phyloP scores from a whole-genome alignment of 1,140 invertebrate species.

The Pseudomyrmex flavicornis region DNA sequence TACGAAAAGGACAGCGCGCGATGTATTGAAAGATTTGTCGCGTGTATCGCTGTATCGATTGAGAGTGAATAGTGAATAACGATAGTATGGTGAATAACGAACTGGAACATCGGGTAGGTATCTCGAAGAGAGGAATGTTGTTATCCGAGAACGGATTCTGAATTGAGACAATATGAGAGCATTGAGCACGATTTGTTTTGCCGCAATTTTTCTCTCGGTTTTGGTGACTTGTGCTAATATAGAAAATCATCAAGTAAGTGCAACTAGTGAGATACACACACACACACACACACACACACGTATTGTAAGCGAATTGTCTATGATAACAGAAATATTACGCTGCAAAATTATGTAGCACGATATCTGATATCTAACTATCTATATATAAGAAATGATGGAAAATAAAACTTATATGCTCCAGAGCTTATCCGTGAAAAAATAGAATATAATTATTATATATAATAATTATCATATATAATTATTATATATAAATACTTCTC shows the following conservation, averaged over 20 bases:
- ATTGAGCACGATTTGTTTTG: slow-evolving; percentile 12
- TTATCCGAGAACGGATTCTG: background rate
- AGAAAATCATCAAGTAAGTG: slow-evolving; percentile 52
- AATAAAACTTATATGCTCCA: too few relatives aligned
- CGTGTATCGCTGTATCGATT: slow-evolving; percentile 4
- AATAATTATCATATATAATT: too few relatives aligned
- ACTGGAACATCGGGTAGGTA: background rate
- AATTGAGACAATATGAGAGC: slow-evolving; percentile 50
- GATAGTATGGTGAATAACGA: background rate
- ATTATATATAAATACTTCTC: too few relatives aligned
- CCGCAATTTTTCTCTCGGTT: slow-evolving; percentile 3
- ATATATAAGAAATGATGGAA: too few relatives aligned
- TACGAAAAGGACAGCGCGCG: too few relatives aligned
- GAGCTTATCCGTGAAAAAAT: too few relatives aligned
- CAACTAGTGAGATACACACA: background rate
- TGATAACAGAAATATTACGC: too few relatives aligned
- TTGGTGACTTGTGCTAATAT: background rate
- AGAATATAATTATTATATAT: too few relatives aligned
- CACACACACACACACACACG: too few relatives aligned
- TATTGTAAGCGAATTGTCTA: too few relatives aligned
- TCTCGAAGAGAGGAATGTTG: background rate
- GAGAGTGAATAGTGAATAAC: background rate
- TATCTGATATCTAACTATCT: too few relatives aligned
- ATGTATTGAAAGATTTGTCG: background rate
- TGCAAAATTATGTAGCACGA: too few relatives aligned